phyloP scores from a whole-genome alignment of 2,797 vertebrate genomes.

The Euthynnus affinis region DNA sequence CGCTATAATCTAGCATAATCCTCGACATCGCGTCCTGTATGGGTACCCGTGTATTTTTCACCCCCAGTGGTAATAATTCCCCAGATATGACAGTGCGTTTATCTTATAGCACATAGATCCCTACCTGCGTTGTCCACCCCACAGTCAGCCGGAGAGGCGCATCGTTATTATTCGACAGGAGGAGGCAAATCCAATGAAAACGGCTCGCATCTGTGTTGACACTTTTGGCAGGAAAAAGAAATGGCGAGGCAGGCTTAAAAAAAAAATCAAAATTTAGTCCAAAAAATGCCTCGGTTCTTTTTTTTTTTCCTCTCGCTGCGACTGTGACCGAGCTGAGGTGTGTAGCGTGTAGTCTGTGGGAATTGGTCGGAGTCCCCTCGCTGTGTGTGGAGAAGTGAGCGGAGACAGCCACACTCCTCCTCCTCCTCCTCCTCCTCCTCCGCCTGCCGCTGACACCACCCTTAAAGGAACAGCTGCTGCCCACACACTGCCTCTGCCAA shows the following conservation, averaged over 20 bases:
- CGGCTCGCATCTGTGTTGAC: slow-evolving; percentile 66
- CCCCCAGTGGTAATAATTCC: neutral
- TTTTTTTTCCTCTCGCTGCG: neutral
- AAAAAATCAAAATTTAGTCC: slow-evolving; percentile 64
- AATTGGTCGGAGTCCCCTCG: slow-evolving; percentile 85
- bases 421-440: slow-evolving; percentile 73
- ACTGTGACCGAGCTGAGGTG: slow-evolving; percentile 49
- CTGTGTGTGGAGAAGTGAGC: slow-evolving; percentile 81
- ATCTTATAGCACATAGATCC: slow-evolving; percentile 48
- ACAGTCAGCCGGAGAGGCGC: slow-evolving; percentile 77
- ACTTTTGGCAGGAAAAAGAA: slow-evolving; percentile 54
- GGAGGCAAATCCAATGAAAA: slow-evolving; percentile 81
- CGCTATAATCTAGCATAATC: slow-evolving; percentile 7
- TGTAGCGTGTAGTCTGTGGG: slow-evolving; percentile 73
- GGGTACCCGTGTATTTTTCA: slow-evolving; percentile 8
- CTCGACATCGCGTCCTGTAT: slow-evolving; percentile 31
- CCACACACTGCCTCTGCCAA: slow-evolving; percentile 20
- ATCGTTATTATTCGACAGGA: slow-evolving; percentile 73
- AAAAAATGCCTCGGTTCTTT: slow-evolving; percentile 29
- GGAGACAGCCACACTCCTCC: slow-evolving; percentile 80
- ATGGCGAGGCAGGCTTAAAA: slow-evolving; percentile 52
- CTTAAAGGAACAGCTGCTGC: slow-evolving; percentile 82
- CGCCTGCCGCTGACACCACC: slow-evolving; percentile 77
- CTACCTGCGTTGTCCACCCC: slow-evolving; percentile 82
- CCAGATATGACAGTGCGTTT: slow-evolving; percentile 60